Conservation (phyloP, 2,113 vertebrate genomes). For the Xiphophorus hellerii region DNA sequence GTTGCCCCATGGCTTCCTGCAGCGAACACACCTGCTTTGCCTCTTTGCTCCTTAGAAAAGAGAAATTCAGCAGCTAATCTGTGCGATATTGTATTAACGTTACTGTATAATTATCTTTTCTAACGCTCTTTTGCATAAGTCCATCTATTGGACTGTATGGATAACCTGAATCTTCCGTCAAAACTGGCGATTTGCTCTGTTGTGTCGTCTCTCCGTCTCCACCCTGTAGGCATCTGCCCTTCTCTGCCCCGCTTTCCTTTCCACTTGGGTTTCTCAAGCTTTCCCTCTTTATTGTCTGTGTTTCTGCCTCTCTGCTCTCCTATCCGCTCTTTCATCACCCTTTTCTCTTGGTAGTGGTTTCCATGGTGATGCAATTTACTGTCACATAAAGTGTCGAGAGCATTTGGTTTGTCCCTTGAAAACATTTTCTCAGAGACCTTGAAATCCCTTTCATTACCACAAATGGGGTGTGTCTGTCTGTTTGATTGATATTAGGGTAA, state of each 20-base stretch:
- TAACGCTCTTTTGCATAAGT: background rate
- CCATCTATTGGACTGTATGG: slow-evolving; percentile 16
- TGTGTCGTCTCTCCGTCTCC: slow-evolving; percentile 28
- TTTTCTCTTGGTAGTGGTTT: slow-evolving; percentile 71
- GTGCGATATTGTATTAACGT: slow-evolving; percentile 5
- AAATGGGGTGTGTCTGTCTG: slow-evolving; percentile 38
- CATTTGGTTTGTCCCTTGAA: slow-evolving; percentile 57
- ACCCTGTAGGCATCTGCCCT: slow-evolving; percentile 45
- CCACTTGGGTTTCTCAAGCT: background rate
- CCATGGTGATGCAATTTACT: slow-evolving; percentile 76
- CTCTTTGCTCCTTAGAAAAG: background rate
- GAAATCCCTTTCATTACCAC: slow-evolving; percentile 47
- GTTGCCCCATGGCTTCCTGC: background rate
- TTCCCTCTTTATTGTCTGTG: slow-evolving; percentile 1
- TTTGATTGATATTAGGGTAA: slow-evolving; percentile 49
- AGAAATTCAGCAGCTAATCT: background rate
- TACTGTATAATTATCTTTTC: slow-evolving; percentile 14
- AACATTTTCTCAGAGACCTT: slow-evolving; percentile 61
- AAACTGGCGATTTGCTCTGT: slow-evolving; percentile 40
- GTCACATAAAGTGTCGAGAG: slow-evolving; percentile 67
- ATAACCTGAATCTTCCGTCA: slow-evolving; percentile 46
- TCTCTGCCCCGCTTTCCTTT: slow-evolving; percentile 7
- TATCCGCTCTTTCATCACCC: slow-evolving; percentile 44
- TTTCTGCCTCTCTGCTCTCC: slow-evolving; percentile 27
- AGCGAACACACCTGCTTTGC: background rate